phyloP scores from a whole-genome alignment of 2,888 invertebrate genomes.

The Keiferia lycopersicella region DNA sequence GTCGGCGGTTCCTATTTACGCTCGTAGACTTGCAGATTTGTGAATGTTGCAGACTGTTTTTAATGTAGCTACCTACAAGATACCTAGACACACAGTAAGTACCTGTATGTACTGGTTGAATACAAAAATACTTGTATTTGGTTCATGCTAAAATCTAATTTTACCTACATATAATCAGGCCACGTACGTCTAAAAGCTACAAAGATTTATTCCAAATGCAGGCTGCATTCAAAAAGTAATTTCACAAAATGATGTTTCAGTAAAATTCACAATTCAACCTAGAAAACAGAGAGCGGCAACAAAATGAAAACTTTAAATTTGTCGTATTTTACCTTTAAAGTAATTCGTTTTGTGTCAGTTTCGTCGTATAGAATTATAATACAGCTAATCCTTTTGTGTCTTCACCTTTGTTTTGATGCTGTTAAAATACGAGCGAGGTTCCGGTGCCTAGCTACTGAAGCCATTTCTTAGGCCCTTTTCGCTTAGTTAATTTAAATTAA shows the following conservation, averaged over 20 bases:
- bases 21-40: constrained; percentile 51
- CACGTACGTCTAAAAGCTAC: neutral
- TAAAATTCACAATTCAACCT: constrained; percentile 16
- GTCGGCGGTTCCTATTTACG: constrained; percentile 68
- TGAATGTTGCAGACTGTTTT: constrained; percentile 42
- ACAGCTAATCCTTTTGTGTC: constrained; percentile 65
- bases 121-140: neutral
- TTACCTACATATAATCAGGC: neutral
- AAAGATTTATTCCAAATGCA: constrained; percentile 16
- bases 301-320: constrained; percentile 34
- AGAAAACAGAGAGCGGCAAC: constrained; percentile 6
- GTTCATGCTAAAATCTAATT: constrained; percentile 23
- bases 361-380: constrained; percentile 56
- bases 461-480: constrained; percentile 71
- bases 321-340: constrained; percentile 31
- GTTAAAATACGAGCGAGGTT: constrained; percentile 67
- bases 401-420: constrained; percentile 67
- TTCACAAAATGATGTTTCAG: neutral
- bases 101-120: neutral
- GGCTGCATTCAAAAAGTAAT: constrained; percentile 19
- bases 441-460: constrained; percentile 61
- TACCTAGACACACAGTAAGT: neutral
- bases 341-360: constrained; percentile 44
- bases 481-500: constrained; percentile 75
- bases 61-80: constrained; percentile 30